Base-by-base conservation (phyloP, 2,797 vertebrate species). In the Apogon hyalosoma region DNA sequence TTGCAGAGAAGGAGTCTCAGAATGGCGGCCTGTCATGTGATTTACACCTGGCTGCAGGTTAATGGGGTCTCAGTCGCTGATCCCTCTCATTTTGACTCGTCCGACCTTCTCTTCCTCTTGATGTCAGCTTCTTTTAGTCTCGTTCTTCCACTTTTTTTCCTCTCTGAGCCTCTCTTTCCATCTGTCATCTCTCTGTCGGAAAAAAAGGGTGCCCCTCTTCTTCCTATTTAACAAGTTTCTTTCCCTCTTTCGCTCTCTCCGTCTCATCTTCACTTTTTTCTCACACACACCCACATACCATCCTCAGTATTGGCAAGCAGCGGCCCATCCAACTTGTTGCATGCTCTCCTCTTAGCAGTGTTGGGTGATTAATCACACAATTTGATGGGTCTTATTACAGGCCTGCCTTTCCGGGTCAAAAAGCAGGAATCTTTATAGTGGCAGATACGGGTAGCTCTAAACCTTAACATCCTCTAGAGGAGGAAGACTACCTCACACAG, bases 351-450 rank as follows among this genome's bases (percentile, higher is more conserved):
- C 79, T 74, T 72, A 52, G 73, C 58, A 11, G 57, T 3, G 63
- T 33, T 40, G 64, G 86, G 63, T 16, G 56, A 92, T 93, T 88
- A 90, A 90, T 93, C 92, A 92, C 80, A 79, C 80, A 69, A 86
- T 85, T 79, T 87, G 83, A 90, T 89, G 85, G 87, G 64, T 90
- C 88, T 90, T 90, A 93, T 93, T 92, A 92, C 88, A 88, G 90
- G 85, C 80, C 87, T 86, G 78, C 39, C 83, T 86, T 83, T 86
- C 82, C 79, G 68, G 90, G 91, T 93, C 92, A 90, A 81, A 63
- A 87, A 69, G 77, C 70, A 83, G 80, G 88, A 92, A 91, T 93
- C 90, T 91, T 91, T 92, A 90, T 86, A 83, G 79, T 49, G 47
- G 77, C 72, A 82, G 66, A 87, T 88, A 86, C 68, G 73, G 85